A percentile compares a stretch with the other conserved stretches of the same genome.
Conservation (phyloP, 2,888 invertebrate species). For the Tipula lateralis region DNA sequence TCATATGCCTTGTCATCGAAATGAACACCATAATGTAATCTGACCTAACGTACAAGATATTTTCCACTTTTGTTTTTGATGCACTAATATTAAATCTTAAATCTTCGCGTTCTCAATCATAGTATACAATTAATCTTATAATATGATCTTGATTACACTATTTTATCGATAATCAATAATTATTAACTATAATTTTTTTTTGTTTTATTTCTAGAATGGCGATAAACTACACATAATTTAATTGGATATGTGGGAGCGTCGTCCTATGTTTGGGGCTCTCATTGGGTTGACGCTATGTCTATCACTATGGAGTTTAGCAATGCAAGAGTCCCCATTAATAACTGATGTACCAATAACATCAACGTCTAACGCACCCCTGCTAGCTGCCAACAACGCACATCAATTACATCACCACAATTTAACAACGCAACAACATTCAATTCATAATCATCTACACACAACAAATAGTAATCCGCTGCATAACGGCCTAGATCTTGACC, state of each 20-base stretch:
- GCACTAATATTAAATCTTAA: too few species aligned
- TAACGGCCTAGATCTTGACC: constrained; percentile 31
- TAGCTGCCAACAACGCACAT: constrained; percentile 32
- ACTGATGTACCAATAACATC: constrained; percentile 33
- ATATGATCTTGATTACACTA: too few species aligned
- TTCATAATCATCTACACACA: constrained; percentile 31
- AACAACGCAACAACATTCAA: constrained; percentile 29
- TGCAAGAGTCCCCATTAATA: constrained; percentile 43
- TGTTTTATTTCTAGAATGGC: constrained; percentile 30
- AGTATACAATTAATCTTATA: too few species aligned
- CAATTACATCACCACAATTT: constrained; percentile 34
- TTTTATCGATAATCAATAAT: too few species aligned
- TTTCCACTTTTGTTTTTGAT: too few species aligned
- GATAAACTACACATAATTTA: constrained; percentile 26
- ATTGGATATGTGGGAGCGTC: constrained; percentile 46
- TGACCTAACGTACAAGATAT: too few species aligned
- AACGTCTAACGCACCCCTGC: neutral
- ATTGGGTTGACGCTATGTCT: constrained; percentile 46
- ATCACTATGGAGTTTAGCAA: constrained; percentile 47
- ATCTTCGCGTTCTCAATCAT: too few species aligned
- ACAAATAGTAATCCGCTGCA: constrained; percentile 32
- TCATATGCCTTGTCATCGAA: too few species aligned
- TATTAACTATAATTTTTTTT: neutral
- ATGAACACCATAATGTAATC: too few species aligned
- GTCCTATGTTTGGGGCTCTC: constrained; percentile 45